Conservation (phyloP, 2,113 vertebrate genomes). For the Eupsittula cactorum region DNA sequence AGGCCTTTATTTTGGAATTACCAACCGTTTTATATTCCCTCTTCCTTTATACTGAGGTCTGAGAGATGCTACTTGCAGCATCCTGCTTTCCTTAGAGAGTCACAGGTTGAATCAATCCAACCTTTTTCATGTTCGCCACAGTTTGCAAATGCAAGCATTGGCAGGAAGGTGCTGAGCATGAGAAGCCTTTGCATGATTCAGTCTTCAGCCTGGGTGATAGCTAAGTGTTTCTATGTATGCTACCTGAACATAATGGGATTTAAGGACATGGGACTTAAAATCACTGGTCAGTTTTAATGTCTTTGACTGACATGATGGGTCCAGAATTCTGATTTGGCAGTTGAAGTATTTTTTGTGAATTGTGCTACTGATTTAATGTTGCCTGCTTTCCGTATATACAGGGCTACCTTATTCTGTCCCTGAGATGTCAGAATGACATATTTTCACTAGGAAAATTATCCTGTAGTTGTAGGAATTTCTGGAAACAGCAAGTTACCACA, state of each 20-base stretch:
- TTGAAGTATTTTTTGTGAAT: not conserved
- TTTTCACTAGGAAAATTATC: not conserved
- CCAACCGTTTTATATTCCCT: not conserved
- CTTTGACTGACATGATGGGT: not conserved
- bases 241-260: not conserved
- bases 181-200: not conserved
- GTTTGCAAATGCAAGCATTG: not conserved
- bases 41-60: not conserved
- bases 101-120: not conserved
- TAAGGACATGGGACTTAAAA: not conserved
- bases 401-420: not conserved
- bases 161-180: not conserved
- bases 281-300: not conserved
- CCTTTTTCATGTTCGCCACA: not conserved
- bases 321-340: not conserved
- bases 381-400: not conserved
- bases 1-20: not conserved
- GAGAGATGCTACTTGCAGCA: not conserved
- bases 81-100: not conserved
- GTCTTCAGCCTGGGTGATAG: not conserved
- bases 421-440: not conserved
- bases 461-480: not conserved
- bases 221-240: not conserved
- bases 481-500: not conserved
- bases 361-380: not conserved